Base-by-base conservation (phyloP, 2,113 vertebrate genomes). In the cat (Felis catus) region DNA sequence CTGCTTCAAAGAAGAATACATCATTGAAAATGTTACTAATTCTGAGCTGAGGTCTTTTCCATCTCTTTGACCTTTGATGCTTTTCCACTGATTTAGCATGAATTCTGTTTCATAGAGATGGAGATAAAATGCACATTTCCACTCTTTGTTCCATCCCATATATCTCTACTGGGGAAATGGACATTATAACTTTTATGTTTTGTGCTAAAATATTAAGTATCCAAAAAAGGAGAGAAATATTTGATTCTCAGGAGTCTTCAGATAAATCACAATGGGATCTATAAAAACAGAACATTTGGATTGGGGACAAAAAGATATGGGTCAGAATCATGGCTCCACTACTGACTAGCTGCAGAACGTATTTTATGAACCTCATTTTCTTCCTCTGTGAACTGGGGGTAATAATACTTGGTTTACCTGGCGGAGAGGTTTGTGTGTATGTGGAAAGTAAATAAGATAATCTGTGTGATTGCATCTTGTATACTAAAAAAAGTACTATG, bases 41-140 rank as follows among this genome's bases (percentile, higher is more conserved):
- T 95, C 81, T 86, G 83, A 96, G 39, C 71, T 86, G 51, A 97
- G 58, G 27, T 96, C 82, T 91, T 89, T 95, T 94, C 73, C 78
- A 92, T 96, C 58, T 81, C 33, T 96, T 96, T 95, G 92, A 97
- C 95, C 94, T 96, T 76, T 89, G 61, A 78, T 82, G 51, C 66
- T 79, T 93, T 68, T 41, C 71, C 73, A 91, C 81, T 95, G 95
- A 96, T 93, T 96, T 71, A 97, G 51, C 84, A 73, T 91, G 92
- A 96, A 80, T 95, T 79, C 53, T 27, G 3, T 93, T 92, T 92
- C 61, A 73, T 41, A 58, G 51, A 53, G 36, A 39, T 81, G 19
- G 61, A 93, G 91, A 89, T 93, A 76, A 95, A 98, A 94, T 88
- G 71, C 12, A 73, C 89, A 86, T 76, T 94, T 88, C 66, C 10